Evolutionary conservation across 2,797 vertebrate species (phyloP).

Genomic region (Poecilia picta): DNA sequence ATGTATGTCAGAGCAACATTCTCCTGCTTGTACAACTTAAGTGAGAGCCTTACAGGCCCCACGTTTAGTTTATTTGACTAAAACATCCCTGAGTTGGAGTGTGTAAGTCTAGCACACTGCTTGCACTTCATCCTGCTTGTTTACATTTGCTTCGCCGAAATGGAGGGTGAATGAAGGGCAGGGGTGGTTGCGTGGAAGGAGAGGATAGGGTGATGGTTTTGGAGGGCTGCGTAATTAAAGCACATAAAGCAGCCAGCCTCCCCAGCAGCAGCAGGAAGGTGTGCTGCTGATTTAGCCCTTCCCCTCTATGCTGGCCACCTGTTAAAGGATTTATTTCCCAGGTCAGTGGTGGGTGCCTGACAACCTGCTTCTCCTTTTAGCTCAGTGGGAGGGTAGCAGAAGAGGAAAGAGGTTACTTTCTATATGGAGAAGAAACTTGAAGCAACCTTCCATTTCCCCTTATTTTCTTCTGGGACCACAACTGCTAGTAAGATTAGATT

Average conservation of each 20-base stretch:
- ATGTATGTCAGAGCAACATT: conserved; percentile 24
- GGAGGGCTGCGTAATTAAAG: conserved; percentile 76
- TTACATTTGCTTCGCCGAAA: conserved; percentile 42
- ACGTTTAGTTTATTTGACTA: conserved; percentile 6
- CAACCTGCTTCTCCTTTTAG: conserved; percentile 58
- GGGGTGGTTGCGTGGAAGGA: conserved; percentile 37
- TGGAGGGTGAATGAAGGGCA: conserved; percentile 74
- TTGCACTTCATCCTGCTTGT: conserved; percentile 31
- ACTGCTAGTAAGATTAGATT: conserved; percentile 19
- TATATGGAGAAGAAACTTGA: conserved; percentile 35
- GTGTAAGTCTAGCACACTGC: conserved; percentile 26
- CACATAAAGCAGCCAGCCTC: conserved; percentile 76
- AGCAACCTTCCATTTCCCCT: conserved; percentile 36
- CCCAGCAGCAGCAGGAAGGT: conserved; percentile 72
- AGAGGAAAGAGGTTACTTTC: conserved; percentile 24
- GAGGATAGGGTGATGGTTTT: conserved; percentile 58
- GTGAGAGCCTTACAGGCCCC: conserved; percentile 6
- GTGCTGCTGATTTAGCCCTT: conserved; percentile 77
- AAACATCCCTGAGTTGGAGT: conserved; percentile 3
- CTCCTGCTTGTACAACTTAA: conserved; percentile 23
- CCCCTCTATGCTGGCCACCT: conserved; percentile 76
- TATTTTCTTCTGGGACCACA: conserved; percentile 29
- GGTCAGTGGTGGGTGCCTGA: conserved; percentile 66
- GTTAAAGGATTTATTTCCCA: conserved; percentile 81
- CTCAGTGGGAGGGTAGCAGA: conserved; percentile 35